Evolutionary conservation across 2,888 invertebrate genomes (phyloP), one percentile per base, ranked within the genome.

Genomic region (Apamea monoglypha): DNA sequence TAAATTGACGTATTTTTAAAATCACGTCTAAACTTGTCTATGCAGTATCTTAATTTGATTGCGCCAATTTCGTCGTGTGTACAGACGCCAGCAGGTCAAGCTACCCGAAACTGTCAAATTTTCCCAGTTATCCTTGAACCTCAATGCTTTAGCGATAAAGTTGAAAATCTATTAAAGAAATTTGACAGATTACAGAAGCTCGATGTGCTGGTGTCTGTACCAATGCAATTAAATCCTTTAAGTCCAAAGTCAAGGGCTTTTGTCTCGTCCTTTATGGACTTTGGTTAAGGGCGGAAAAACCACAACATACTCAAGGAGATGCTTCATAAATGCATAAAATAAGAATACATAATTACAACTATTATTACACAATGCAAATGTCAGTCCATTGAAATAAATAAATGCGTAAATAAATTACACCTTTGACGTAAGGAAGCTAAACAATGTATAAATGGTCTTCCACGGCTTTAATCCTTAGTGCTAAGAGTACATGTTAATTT

Each of bases 331-430:
- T 44, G 7, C 29, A 71, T 71, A 36, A 25, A 36, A 72, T 29
- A 56, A 36, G 8, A 70, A 81, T 44, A 53, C 3, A 18, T 25
- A 32, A 61, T 61, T 5, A 68, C 40, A 68, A 40, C 14, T n/a
- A 29, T 50, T 53, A 32, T 10, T 2, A 32, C 5, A 44, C 32
- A 76, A 70, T 47, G 32, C 14, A 80, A 70, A 64, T 70, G 70
- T 4, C 6, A 56, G 1, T 29, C 18, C 8, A 80, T 72, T 81
- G 21, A n/a, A 77, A 64, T 47, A n/a, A 56, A 56, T 47, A 69
- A 69, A 32, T 29, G 36, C 14, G 80, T 36, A 53, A 69, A 63
- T 80, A 71, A 70, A 44, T n/a, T 6, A 1, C 14, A 25, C 53
- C 21, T 71, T 70, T 36, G n/a, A 53, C 53, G 14, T 53, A 25